A percentile compares a stretch with the other conserved stretches of the same genome.
Evolutionary conservation across 2,113 vertebrate species (phyloP).

Genomic region (Noctilio leporinus): DNA sequence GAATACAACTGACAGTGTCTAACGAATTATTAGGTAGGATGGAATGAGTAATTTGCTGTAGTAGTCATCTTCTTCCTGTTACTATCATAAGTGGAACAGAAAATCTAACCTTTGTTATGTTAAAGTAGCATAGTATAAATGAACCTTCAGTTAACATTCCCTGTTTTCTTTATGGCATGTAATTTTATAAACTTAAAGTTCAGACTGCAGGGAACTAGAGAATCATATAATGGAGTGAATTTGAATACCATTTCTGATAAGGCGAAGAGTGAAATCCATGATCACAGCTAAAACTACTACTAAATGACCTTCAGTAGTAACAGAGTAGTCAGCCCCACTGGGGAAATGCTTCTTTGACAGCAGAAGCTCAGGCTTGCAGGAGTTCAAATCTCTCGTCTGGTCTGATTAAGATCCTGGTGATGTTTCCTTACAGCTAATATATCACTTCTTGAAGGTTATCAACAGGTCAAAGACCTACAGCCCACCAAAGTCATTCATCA

Average conservation of each 20-base stretch:
- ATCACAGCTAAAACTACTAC: not conserved
- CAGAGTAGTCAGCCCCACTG: slow-evolving; percentile 4
- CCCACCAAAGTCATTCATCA: slow-evolving; percentile 41
- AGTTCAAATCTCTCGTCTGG: slow-evolving; percentile 38
- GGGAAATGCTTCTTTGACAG: slow-evolving; percentile 51
- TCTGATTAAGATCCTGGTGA: not conserved
- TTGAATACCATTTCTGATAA: slow-evolving; percentile 49
- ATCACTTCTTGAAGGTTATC: slow-evolving; percentile 57
- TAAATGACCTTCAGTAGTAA: slow-evolving; percentile 37
- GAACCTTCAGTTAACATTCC: not conserved
- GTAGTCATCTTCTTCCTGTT: not conserved
- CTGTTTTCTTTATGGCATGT: not conserved
- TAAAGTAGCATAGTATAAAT: not conserved
- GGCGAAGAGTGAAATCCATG: slow-evolving; percentile 39
- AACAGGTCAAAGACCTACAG: slow-evolving; percentile 38
- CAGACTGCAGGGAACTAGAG: not conserved
- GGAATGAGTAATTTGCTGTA: not conserved
- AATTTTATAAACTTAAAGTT: slow-evolving; percentile 14
- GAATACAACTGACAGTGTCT: not conserved
- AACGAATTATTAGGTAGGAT: not conserved
- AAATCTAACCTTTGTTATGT: not conserved
- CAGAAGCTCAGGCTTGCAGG: slow-evolving; percentile 22
- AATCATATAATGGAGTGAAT: not conserved
- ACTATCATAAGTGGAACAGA: not conserved
- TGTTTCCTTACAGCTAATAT: slow-evolving; percentile 38